Base-by-base conservation (phyloP, 2,113 vertebrate species). In the Cepphus grylle region DNA sequence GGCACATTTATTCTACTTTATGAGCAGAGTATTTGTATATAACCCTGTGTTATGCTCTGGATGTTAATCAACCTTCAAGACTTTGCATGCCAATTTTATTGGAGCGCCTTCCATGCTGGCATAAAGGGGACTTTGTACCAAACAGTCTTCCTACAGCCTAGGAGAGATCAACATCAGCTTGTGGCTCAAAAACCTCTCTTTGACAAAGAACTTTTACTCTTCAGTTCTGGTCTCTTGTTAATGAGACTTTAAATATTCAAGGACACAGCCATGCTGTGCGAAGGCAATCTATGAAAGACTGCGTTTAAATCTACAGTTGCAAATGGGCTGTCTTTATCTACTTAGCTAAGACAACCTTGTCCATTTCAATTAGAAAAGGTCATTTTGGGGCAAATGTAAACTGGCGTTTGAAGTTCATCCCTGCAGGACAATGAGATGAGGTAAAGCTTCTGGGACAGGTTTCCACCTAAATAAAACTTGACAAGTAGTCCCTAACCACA, bases 321-420 rank as follows among this genome's bases (percentile, higher is more conserved):
- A 94, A 94, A 94, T 71, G 79, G 53, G n/a, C 62, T 88, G n/a
- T 90, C 81, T 89, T 94, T 95, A 86, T 86, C 93, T 92, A 74
- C 92, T 90, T 55, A 80, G 65, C 62, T 93, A 78, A 92, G 90
- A 90, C 90, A 96, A 93, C 62, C 79, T n/a, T 96, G 93, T 88
- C 92, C 90, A 67, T 77, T 96, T 93, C 85, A 88, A 96, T 96
- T 96, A 95, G 20, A 80, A 72, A 42, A 86, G 92, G 96, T 83
- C 92, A 83, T 74, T 74, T 80, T 40, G 5, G 42, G 90, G 74
- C 86, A 96, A 96, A 96, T 53, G 53, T 62, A 96, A 96, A 96
- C 45, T 93, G 92, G 91, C 96, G 92, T 86, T 90, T 96, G 85
- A 93, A 92, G 92, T 86, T 90, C 95, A 92, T 90, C 94, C 83